Conservation (phyloP, 2,113 vertebrate genomes). For the Phylloscopus trochilus region DNA sequence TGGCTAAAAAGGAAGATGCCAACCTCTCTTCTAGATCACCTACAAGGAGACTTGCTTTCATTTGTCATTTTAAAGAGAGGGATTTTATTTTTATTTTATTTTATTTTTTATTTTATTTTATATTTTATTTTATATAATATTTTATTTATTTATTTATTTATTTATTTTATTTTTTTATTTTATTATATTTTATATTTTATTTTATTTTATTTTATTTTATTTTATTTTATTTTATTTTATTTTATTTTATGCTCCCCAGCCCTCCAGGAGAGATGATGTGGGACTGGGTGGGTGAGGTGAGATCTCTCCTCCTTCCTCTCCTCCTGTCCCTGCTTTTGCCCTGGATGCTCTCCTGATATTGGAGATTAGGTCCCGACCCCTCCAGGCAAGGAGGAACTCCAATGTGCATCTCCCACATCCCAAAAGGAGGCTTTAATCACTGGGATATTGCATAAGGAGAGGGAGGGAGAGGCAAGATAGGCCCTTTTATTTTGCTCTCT, state of each 20-base stretch:
- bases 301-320: background rate
- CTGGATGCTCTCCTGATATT: background rate
- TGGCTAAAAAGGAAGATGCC: background rate
- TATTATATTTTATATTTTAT: too few species aligned
- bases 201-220: background rate
- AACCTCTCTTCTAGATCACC: background rate
- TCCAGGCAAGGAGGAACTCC: constrained; percentile 48
- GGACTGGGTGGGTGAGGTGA: background rate
- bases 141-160: too few species aligned
- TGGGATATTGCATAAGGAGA: background rate
- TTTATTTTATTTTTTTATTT: too few species aligned
- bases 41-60: background rate
- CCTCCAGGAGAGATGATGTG: background rate
- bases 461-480: background rate
- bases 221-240: background rate
- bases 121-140: too few species aligned
- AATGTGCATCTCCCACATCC: background rate
- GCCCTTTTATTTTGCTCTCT: background rate
- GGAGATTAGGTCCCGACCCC: constrained; percentile 19
- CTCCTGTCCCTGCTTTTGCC: background rate
- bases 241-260: background rate
- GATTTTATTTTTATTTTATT: background rate
- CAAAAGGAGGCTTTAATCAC: constrained; percentile 4
- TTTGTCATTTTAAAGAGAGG: background rate
- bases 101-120: background rate